Base-by-base conservation (phyloP, 2,888 invertebrate species). In the Netelia fuscicornis region DNA sequence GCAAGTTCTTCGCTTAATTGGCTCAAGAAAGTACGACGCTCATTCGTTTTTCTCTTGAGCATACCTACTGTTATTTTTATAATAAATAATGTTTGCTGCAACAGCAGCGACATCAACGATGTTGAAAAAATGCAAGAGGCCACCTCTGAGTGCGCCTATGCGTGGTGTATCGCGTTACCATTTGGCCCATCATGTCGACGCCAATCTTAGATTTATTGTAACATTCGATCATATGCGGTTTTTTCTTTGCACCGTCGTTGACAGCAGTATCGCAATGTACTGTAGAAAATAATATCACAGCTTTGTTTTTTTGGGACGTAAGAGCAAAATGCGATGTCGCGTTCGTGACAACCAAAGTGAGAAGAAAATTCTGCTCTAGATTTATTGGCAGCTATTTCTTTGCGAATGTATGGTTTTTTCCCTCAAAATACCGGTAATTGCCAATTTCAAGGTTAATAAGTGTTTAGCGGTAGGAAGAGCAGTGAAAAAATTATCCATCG, bases 401-500 rank as follows among this genome's bases (percentile, higher is more conserved):
- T 74, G 30, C 86, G 87, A 68, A 86, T 80, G 62, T 83, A 85
- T 5, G 76, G 62, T 60, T 88, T 87, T 87, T 83, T 83, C 84
- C 25, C 81, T 60, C n/a, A 88, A 13, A 25, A 87, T 87, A 10
- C 87, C 82, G 74, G 87, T 87, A 70, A 86, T 70, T 20, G 86
- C 83, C 17, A 87, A 71, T 44, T 88, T 84, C 83, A 80, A 82
- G 5, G 83, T 82, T 25, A 87, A 56, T 20, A 87, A 75, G 58
- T 77, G 65, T 44, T 76, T 80, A 48, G 86, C 86, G 6, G 89
- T 58, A 13, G 85, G 86, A 17, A 89, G 62, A 52, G 86, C 58
- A 13, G 90, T 88, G 68, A 90, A 89, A 60, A 86, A 89, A 72
- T 88, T 89, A 62, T 89, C 88, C 86, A 87, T 87, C 0, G 85